These are phyloP conservation scores for Agrotis puta DNA, from an alignment of 2,888 invertebrate species.

Conservation along the genomic window DNA sequence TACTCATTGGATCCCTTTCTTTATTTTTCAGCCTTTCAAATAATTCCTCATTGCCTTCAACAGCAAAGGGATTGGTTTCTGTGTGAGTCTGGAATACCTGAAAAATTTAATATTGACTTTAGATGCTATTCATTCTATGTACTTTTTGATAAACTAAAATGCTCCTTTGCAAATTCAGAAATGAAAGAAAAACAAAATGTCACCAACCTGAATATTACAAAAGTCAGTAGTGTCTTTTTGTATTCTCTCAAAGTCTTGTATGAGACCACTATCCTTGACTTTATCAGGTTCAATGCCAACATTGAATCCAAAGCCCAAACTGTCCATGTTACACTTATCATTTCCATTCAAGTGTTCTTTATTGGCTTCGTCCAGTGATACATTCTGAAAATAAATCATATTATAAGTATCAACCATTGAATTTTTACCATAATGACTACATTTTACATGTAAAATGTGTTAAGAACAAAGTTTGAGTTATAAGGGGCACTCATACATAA, in stretches of 20 bases:
- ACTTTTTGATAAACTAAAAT: not conserved
- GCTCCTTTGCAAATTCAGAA: not conserved
- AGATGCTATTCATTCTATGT: not conserved
- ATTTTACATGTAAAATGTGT: not conserved
- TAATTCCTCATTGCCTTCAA: conserved; percentile 86
- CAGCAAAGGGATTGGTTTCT: conserved; percentile 87
- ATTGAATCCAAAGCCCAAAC: conserved; percentile 87
- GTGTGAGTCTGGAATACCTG: conserved; percentile 88
- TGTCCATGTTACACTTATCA: conserved; percentile 85
- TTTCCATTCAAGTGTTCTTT: conserved; percentile 87
- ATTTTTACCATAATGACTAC: no score
- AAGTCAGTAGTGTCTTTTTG: conserved; percentile 91
- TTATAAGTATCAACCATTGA: not conserved
- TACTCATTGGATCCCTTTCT: conserved; percentile 92
- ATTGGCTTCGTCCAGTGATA: conserved; percentile 81
- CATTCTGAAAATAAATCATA: conserved; percentile 78
- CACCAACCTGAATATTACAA: conserved; percentile 86
- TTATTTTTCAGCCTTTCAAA: conserved; percentile 90
- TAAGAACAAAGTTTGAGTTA: not conserved
- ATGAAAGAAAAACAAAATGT: not conserved
- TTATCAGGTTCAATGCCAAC: conserved; percentile 86
- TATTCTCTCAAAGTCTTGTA: conserved; percentile 92
- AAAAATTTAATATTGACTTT: conserved; percentile 45
- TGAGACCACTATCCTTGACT: conserved; percentile 84
- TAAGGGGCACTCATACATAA: not conserved